phyloP scores from a whole-genome alignment of 2,888 invertebrate genomes.

The Drosophila mettleri region DNA sequence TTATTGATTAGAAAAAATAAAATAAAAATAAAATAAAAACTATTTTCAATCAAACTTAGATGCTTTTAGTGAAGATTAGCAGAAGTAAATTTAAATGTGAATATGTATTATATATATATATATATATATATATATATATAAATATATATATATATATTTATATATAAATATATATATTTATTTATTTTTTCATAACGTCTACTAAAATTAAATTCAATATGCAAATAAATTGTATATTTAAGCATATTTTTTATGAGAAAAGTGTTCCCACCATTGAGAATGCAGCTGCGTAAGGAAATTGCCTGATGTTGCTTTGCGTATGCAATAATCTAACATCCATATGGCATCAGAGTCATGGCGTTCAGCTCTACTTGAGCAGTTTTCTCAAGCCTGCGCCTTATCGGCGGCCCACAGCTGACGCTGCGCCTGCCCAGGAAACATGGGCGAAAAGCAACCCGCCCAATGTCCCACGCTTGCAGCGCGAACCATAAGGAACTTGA shows the following conservation, averaged over 20 bases:
- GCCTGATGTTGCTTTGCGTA: background rate
- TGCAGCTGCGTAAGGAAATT: background rate
- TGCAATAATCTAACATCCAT: background rate
- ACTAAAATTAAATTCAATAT: too few relatives aligned
- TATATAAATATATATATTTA: too few relatives aligned
- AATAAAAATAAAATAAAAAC: too few relatives aligned
- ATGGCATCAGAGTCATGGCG: background rate
- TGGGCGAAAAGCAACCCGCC: background rate
- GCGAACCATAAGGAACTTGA: constrained; percentile 51
- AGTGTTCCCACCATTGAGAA: background rate
- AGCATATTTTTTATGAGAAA: background rate
- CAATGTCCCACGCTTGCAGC: constrained; percentile 44
- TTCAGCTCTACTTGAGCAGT: background rate
- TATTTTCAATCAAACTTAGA: too few relatives aligned
- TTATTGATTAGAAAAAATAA: too few relatives aligned
- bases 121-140: too few relatives aligned
- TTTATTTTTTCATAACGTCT: too few relatives aligned
- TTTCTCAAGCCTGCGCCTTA: constrained; percentile 49
- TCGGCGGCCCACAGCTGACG: constrained; percentile 52
- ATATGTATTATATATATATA: too few relatives aligned
- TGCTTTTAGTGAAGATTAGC: too few relatives aligned
- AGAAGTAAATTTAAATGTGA: too few relatives aligned
- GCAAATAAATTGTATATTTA: background rate
- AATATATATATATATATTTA: too few relatives aligned
- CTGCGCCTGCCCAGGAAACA: constrained; percentile 15